phyloP scores from a whole-genome alignment of 2,888 invertebrate species.

The Yponomeuta cagnagella region DNA sequence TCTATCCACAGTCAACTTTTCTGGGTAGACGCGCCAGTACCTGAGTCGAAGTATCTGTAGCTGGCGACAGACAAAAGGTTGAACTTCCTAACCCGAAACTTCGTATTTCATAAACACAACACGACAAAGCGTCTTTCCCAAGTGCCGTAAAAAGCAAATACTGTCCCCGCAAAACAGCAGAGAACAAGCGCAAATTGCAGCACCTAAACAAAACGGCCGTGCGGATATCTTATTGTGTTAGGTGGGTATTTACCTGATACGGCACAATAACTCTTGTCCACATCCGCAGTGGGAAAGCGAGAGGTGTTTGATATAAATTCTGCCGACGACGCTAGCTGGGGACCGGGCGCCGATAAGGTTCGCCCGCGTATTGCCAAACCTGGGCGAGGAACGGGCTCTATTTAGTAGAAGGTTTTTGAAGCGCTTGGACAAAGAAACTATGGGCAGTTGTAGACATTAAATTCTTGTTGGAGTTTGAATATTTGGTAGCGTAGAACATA shows the following conservation, averaged over 20 bases:
- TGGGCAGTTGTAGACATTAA: no score
- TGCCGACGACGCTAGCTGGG: constrained; percentile 11
- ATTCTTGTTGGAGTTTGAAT: no score
- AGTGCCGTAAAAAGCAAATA: neutral
- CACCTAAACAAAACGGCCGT: neutral
- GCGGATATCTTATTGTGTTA: constrained; percentile 2
- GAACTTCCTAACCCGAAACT: no score
- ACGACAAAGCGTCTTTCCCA: neutral
- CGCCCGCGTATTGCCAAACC: neutral
- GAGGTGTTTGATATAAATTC: constrained; percentile 17
- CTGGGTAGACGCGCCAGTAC: no score
- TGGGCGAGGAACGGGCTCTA: neutral
- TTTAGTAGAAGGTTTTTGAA: neutral
- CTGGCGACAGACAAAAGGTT: no score
- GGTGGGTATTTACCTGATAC: constrained; percentile 4
- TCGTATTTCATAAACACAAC: no score
- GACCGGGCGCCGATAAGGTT: constrained; percentile 10
- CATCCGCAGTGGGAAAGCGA: constrained; percentile 12
- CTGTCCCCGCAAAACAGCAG: neutral
- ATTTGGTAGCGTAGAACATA: no score
- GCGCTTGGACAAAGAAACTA: neutral
- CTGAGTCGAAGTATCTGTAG: no score
- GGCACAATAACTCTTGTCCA: constrained; percentile 10
- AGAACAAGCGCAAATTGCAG: neutral
- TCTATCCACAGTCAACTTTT: no score